These are phyloP conservation scores for Atrichornis clamosus DNA, from an alignment of 2,113 vertebrate species.

Conservation along the genomic window DNA sequence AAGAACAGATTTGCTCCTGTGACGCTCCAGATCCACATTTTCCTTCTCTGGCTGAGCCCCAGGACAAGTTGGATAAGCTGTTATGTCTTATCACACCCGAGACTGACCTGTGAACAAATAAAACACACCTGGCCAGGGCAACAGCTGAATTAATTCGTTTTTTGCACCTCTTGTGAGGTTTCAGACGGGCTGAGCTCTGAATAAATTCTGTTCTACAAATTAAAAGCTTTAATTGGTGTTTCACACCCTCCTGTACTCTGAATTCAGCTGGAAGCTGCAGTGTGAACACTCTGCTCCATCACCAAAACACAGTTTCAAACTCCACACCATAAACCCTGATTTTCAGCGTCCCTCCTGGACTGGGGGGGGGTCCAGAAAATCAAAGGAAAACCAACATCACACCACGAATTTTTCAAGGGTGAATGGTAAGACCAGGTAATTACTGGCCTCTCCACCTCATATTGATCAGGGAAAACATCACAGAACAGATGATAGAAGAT, in stretches of 20 bases:
- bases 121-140: background rate
- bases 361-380: background rate
- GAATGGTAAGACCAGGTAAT: background rate
- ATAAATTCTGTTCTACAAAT: background rate
- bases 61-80: rapidly evolving
- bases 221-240: background rate
- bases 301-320: background rate
- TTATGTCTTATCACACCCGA: background rate
- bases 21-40: background rate
- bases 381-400: background rate
- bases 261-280: background rate
- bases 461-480: background rate
- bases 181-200: background rate
- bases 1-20: background rate
- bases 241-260: background rate
- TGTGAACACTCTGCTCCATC: background rate
- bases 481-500: background rate
- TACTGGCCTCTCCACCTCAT: background rate
- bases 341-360: background rate
- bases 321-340: background rate
- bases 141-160: background rate
- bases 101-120: background rate
- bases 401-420: background rate
- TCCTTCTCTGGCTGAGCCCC: background rate
- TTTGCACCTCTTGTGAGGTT: background rate